Evolutionary conservation across 2,888 invertebrate genomes (phyloP).

Genomic region (Monopis laevigella): DNA sequence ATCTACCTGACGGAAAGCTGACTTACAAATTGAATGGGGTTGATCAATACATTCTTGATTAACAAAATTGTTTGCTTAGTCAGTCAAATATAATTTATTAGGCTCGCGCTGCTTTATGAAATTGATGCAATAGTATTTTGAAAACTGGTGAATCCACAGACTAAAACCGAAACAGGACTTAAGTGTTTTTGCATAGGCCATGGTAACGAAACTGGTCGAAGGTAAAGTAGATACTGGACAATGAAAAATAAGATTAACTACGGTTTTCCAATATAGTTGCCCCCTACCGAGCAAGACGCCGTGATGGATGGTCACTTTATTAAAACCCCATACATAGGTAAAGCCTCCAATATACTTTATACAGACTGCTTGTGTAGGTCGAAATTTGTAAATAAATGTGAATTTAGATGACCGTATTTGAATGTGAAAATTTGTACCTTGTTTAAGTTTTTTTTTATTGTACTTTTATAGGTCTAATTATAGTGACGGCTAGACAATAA

Average conservation of each 20-base stretch:
- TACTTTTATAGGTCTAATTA: conserved; percentile 2
- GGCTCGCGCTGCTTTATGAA: too few species aligned
- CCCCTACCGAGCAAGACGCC: conserved; percentile 52
- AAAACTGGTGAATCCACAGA: too few species aligned
- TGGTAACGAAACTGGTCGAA: background rate
- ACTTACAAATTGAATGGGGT: too few species aligned
- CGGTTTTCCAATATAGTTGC: conserved; percentile 61
- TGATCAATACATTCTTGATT: too few species aligned
- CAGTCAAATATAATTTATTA: too few species aligned
- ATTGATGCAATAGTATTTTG: too few species aligned
- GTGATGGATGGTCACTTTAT: conserved; percentile 61
- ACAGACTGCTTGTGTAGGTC: conserved; percentile 23
- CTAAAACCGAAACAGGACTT: too few species aligned
- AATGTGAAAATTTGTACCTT: too few species aligned
- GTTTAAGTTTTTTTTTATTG: too few species aligned
- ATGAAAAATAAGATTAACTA: conserved; percentile 31
- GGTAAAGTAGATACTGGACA: background rate
- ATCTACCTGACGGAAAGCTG: too few species aligned
- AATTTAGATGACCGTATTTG: conserved; percentile 4
- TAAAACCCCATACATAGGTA: conserved; percentile 57
- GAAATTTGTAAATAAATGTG: conserved; percentile 26
- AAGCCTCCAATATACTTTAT: conserved; percentile 3
- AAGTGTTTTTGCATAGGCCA: too few species aligned
- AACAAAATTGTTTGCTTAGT: too few species aligned
- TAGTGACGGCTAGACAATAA: background rate